phyloP scores from a whole-genome alignment of 2,113 vertebrate genomes.

The Chlamydotis undulata region DNA sequence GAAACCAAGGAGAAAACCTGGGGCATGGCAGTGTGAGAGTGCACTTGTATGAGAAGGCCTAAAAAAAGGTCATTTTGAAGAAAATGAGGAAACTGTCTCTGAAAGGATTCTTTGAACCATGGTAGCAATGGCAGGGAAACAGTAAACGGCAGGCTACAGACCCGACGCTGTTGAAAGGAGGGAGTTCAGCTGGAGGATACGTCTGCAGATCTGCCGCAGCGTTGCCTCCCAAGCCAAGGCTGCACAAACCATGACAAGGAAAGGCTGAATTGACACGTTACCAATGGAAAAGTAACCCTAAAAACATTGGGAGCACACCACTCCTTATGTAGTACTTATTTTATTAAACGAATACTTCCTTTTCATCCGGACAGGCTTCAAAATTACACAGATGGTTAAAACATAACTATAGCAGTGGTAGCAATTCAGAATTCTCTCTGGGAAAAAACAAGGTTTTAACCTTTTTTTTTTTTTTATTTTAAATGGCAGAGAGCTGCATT shows the following conservation, averaged over 20 bases:
- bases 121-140: background rate
- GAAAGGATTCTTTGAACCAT: slow-evolving; percentile 39
- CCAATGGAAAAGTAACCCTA: background rate
- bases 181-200: background rate
- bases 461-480: background rate
- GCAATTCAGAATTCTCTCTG: slow-evolving; percentile 48
- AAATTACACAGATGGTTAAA: slow-evolving; percentile 55
- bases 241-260: background rate
- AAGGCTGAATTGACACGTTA: background rate
- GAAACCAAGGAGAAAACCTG: slow-evolving; percentile 19
- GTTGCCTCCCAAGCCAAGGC: background rate
- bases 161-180: background rate
- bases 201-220: background rate
- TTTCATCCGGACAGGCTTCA: background rate
- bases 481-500: slow-evolving; percentile 31
- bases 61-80: background rate
- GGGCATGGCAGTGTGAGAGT: slow-evolving; percentile 6
- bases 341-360: background rate
- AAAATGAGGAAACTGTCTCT: slow-evolving; percentile 14
- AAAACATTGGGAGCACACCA: background rate
- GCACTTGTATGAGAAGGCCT: slow-evolving; percentile 6
- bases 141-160: background rate
- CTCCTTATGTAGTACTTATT: background rate
- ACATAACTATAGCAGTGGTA: slow-evolving; percentile 30
- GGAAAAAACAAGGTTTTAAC: slow-evolving; percentile 36